Evolutionary conservation across 2,888 invertebrate genomes (phyloP).

Genomic region (Lycaena phlaeas): DNA sequence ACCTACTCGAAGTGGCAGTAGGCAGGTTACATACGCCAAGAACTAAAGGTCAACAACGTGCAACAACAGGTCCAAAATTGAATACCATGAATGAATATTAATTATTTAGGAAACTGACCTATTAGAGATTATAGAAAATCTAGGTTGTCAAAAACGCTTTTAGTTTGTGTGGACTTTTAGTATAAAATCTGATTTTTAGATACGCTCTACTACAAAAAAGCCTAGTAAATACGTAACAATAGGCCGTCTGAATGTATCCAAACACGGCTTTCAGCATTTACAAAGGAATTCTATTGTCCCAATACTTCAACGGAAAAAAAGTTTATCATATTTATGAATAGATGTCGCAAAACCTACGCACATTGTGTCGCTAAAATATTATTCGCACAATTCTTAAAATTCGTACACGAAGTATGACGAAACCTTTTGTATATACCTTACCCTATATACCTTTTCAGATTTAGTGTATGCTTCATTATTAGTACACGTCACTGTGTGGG

Average conservation of each 20-base stretch:
- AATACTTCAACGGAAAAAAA: not conserved
- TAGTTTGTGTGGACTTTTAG: not conserved
- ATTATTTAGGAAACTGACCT: too few relatives aligned
- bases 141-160: too few relatives aligned
- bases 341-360: conserved; percentile 6
- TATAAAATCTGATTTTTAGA: conserved; percentile 4
- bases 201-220: not conserved
- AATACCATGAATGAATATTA: too few relatives aligned
- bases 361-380: conserved; percentile 4
- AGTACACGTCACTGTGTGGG: too few relatives aligned
- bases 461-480: too few relatives aligned
- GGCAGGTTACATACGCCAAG: too few relatives aligned
- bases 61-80: too few relatives aligned
- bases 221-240: conserved; percentile 1
- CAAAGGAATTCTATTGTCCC: conserved; percentile 5
- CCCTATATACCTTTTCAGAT: too few relatives aligned
- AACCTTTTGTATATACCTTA: conserved; percentile 6
- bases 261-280: conserved; percentile 2
- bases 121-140: too few relatives aligned
- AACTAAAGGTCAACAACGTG: too few relatives aligned
- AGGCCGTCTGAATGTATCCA: not conserved
- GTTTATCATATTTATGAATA: conserved; percentile 8
- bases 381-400: conserved; percentile 6
- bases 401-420: conserved; percentile 6
- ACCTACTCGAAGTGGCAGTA: too few relatives aligned